These are phyloP conservation scores for Aptenodytes patagonicus DNA, from an alignment of 2,113 vertebrate genomes.

Conservation along the genomic window DNA sequence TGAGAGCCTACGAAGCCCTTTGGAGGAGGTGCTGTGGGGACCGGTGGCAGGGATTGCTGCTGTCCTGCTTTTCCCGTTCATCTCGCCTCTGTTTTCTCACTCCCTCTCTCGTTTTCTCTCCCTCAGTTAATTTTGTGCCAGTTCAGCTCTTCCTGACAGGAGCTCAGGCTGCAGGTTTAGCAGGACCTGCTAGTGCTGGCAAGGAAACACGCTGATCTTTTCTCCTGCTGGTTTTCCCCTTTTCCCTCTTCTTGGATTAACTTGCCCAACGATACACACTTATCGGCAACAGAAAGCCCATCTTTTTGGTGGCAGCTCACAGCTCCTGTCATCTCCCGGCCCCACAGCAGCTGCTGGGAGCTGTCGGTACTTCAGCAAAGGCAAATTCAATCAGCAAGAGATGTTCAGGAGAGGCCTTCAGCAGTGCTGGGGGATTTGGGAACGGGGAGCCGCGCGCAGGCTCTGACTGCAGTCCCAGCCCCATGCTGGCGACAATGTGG, in stretches of 20 bases:
- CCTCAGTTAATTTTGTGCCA: background rate
- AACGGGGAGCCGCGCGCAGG: fast-evolving
- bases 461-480: background rate
- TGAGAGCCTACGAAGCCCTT: fast-evolving
- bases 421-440: background rate
- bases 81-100: background rate
- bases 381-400: background rate
- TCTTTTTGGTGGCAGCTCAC: background rate
- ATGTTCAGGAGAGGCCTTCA: background rate
- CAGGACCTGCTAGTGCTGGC: background rate
- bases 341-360: background rate
- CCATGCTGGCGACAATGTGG: no score
- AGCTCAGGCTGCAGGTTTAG: background rate
- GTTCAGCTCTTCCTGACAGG: background rate
- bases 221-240: background rate
- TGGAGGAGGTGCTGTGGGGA: background rate
- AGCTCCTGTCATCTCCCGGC: background rate
- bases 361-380: background rate
- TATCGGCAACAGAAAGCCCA: background rate
- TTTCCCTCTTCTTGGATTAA: background rate
- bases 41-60: background rate
- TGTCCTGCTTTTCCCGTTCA: background rate
- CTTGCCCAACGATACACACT: background rate
- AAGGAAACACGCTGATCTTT: background rate
- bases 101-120: background rate